Percentiles rank a stretch among this genome's conserved stretches.
phyloP scores from a whole-genome alignment of 2,113 vertebrate genomes.

The Ciconia stormi region DNA sequence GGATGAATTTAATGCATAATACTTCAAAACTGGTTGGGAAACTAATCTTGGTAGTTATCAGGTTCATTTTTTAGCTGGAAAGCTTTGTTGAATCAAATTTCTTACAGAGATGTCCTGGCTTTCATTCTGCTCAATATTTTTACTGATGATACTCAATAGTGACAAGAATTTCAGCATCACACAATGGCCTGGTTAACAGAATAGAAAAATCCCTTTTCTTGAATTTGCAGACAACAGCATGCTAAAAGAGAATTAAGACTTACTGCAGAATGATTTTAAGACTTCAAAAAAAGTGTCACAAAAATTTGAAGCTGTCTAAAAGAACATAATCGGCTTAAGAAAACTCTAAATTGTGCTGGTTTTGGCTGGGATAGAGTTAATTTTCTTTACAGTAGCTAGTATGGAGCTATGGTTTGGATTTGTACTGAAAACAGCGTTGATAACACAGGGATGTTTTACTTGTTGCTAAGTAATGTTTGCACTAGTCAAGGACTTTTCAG shows the following conservation, averaged over 20 bases:
- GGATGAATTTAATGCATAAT: neutral
- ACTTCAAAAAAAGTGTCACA: neutral
- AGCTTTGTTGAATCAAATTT: neutral
- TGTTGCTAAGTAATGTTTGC: no score
- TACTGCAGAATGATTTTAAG: neutral
- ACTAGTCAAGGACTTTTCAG: no score
- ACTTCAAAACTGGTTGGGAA: neutral
- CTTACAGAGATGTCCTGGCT: neutral
- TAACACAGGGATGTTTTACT: no score
- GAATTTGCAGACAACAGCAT: neutral
- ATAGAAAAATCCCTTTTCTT: neutral
- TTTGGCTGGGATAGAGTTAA: no score
- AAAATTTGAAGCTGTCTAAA: neutral
- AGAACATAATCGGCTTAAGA: neutral
- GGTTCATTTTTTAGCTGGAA: neutral
- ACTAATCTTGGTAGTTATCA: neutral
- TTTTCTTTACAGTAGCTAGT: no score
- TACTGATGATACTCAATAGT: neutral
- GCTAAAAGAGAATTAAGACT: neutral
- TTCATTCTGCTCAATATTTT: neutral
- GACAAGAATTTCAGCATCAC: neutral
- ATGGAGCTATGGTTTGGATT: no score
- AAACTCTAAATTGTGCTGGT: neutral
- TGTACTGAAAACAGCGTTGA: no score
- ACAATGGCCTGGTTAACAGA: neutral